Base-by-base conservation (phyloP, 1,140 invertebrate genomes). In the Dendroctonus ponderosae region DNA sequence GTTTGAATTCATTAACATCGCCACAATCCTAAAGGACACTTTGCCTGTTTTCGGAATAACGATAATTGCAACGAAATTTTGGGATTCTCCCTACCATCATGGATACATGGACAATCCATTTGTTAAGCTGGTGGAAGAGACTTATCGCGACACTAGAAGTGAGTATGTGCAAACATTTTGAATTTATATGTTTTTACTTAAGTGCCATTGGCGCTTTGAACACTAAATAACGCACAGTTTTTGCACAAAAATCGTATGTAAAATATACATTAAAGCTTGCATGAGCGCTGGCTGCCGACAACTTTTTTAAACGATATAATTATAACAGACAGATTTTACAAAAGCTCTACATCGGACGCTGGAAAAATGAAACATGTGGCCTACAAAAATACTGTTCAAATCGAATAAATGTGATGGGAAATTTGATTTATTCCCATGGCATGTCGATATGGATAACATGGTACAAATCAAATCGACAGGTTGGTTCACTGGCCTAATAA, bases 61-160 rank as follows among this genome's bases (percentile, higher is more conserved):
- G 0, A 84, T 93, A 5, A 82, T 85, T 6, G 84, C 85, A 37
- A 79, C 84, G 2, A 83, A 82, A 52, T 86, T 85, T 53, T 93
- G 91, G 88, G 84, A 85, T 57, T 86, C 87, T n/a, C 87, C 90
- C 5, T 92, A 90, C 76, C 85, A 89, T 74, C 86, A 92, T 73
- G 89, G 89, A 40, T 90, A 89, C 74, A 80, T 87, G 73, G 82
- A 83, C 14, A 95, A 94, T 83, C 92, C 92, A 0, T 95, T 95
- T 74, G 80, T 87, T 67, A 78, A 86, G n/a, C 83, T 93, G 38
- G 86, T 95, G 7, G 82, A 85, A 12, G 85, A 91, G 51, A 93
- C 91, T 2, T 90, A 89, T 73, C 82, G 82, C 41, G 87, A 91
- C 69, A 89, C 90, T 0, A 83, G 92, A 80, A 93, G 92, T 94